Evolutionary conservation across 2,797 vertebrate genomes (phyloP), one percentile per base, ranked within the genome.

Genomic region (Pogonophryne albipinna): DNA sequence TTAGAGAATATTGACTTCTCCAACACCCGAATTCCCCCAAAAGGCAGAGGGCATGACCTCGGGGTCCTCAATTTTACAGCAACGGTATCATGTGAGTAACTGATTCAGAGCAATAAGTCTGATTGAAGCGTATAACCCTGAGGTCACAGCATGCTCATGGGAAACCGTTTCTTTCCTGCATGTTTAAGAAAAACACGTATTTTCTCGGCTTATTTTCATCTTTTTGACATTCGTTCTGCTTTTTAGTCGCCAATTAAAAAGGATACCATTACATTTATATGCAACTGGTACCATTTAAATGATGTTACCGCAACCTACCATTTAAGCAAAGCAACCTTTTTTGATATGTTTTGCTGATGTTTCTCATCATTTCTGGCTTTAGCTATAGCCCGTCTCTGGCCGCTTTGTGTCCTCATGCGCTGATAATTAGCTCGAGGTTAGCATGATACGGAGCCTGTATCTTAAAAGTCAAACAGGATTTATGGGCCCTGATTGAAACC

Each of bases 401-500:
- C 27, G 23, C 69, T 80, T 67, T 55, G 62, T 17, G 34, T 79
- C 60, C 80, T 68, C 85, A 84, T 81, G 75, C 78, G 74, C 77
- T 75, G 65, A 68, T 58, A 73, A 69, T 90, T 76, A 72, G 68
- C 31, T 19, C 11, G n/a, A 27, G 42, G 55, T 76, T 66, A 59
- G 67, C 12, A 10, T 66, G 79, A 84, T 85, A 66, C 42, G 52
- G 71, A 77, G 52, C 59, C 46, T 73, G 70, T 80, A 76, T 84
- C 85, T 77, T 2, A 31, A 82, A 80, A 86, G 80, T 87, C 72
- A 83, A 90, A 82, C 76, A 79, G 50, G 42, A 8, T 85, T 83
- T 70, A 64, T 42, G 42, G 65, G 78, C 42, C 74, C 69, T 85
- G 91, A 93, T 90, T 89, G 79, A 86, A 93, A 88, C 63, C 91